Evolutionary conservation across 2,888 invertebrate species (phyloP).

Genomic region (Diaphora mendica): DNA sequence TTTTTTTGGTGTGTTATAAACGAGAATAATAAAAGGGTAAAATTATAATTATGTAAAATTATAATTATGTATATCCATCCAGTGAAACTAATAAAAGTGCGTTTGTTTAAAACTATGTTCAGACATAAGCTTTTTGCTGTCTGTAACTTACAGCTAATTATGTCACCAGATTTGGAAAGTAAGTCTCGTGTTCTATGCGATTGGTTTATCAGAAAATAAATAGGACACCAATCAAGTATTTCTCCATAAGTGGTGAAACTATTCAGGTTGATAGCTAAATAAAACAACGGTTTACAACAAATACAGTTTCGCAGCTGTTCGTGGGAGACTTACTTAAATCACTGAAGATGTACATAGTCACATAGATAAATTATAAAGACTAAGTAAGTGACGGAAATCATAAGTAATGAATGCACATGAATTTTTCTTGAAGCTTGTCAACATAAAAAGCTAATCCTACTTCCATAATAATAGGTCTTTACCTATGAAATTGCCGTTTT

Average conservation of each 20-base stretch:
- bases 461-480: too few relatives aligned
- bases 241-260: not conserved
- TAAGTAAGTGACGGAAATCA: not conserved
- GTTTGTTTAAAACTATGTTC: not conserved
- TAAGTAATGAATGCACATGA: not conserved
- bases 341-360: too few relatives aligned
- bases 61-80: too few relatives aligned
- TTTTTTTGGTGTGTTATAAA: too few relatives aligned
- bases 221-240: not conserved
- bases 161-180: not conserved
- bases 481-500: too few relatives aligned
- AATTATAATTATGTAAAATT: too few relatives aligned
- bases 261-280: not conserved
- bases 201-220: not conserved
- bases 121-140: not conserved
- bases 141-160: not conserved
- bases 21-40: too few relatives aligned
- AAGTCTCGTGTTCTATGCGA: not conserved
- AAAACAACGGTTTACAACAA: not conserved
- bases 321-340: not conserved
- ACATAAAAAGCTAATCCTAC: not conserved
- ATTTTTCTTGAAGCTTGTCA: not conserved
- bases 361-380: not conserved
- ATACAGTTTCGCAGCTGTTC: not conserved
- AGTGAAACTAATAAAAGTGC: not conserved